Evolutionary conservation across 2,888 invertebrate species (phyloP), one percentile per base, ranked within the genome.

Genomic region (Taenaris catops): DNA sequence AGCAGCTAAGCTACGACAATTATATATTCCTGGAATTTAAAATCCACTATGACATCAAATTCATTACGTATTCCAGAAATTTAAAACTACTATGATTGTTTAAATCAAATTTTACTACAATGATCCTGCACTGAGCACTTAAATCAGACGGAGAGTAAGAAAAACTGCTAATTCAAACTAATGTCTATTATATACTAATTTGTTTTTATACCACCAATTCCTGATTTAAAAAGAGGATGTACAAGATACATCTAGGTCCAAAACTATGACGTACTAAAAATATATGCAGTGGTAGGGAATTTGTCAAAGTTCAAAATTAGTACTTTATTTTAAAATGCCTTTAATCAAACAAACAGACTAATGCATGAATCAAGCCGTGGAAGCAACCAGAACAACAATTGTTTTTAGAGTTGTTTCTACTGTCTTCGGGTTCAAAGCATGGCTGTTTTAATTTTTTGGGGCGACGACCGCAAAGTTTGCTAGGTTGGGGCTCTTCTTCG

Each of bases 341-440:
- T 87, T 71, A 89, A 63, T 89, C 89, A 49, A 89, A 89, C 29
- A 89, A 57, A 55, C 88, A 89, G 47, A 88, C 79, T 20, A 89
- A 70, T 7, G 84, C 88, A 37, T 88, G 65, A 25, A 89, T 55
- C 2, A 89, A 60, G 10, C 86, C 81, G 25, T 88, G 87, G 17
- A 86, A 80, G 46, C 89, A 79, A 46, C 86, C 84, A 2, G 88
- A 74, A 51, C 84, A 84, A 49, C 87, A 87, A 18, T 88, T 88
- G n/a, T n/a, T n/a, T n/a, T n/a, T n/a, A 8, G 55, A 59, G 17
- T 54, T 20, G 8, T 37, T 47, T 25, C 36, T 55, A 12, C 65
- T 68, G 6, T 81, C 79, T 24, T 81, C 78, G 1, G 80, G 81
- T 1, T 70, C 69, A 39, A 84, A 86, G 41, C 70, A 69, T 1